Conservation (phyloP, 1,140 invertebrate genomes). For the Zaprionus kolodkinae region DNA sequence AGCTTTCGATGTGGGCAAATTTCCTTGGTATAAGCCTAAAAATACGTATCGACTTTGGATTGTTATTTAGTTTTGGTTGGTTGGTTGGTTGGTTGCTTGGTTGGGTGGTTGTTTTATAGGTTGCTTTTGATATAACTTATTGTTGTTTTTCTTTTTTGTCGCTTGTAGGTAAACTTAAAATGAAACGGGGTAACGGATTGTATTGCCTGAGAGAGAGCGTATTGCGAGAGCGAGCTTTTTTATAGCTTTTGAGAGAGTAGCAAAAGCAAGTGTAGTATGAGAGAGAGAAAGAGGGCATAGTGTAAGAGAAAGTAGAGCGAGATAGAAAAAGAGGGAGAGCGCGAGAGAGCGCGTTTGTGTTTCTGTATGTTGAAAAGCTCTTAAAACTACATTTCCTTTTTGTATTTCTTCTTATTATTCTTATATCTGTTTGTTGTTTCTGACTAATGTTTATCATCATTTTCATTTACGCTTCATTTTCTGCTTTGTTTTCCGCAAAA, state of each 20-base stretch:
- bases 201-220: conserved; percentile 43
- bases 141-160: conserved; percentile 28
- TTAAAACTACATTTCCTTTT: conserved; percentile 60
- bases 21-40: conserved; percentile 76
- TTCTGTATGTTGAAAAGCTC: conserved; percentile 63
- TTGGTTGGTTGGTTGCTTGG: conserved; percentile 31
- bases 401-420: conserved; percentile 9
- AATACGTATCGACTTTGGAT: conserved; percentile 84
- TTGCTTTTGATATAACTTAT: conserved; percentile 8
- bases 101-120: conserved; percentile 44
- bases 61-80: conserved; percentile 60
- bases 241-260: not conserved
- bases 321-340: conserved; percentile 30
- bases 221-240: conserved; percentile 9
- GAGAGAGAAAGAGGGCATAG: conserved; percentile 4
- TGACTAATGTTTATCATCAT: conserved; percentile 83
- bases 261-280: not conserved
- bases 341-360: conserved; percentile 34
- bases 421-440: conserved; percentile 25
- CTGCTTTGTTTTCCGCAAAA: conserved; percentile 38
- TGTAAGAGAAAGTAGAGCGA: conserved; percentile 32
- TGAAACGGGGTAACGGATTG: conserved; percentile 42
- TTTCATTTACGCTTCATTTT: conserved; percentile 26
- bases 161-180: conserved; percentile 61
- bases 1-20: conserved; percentile 60